These are phyloP conservation scores for Diorhabda sublineata DNA, from an alignment of 1,140 invertebrate genomes.

Conservation along the genomic window DNA sequence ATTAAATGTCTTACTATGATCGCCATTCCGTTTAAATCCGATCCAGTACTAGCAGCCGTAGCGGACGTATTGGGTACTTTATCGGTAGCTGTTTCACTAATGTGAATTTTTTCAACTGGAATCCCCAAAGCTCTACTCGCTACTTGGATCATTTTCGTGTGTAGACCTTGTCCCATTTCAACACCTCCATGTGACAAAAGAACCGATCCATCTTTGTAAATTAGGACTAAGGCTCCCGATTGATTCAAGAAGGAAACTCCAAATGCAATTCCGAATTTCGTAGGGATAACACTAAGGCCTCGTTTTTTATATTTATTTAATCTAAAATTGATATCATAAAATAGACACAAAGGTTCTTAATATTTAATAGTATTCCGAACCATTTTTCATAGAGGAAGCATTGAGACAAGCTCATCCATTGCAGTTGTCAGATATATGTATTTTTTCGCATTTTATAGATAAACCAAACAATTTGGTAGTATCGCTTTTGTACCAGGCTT, in stretches of 20 bases:
- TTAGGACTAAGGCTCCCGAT: slow-evolving; percentile 79
- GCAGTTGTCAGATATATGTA: no score
- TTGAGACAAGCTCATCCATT: no score
- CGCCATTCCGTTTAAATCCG: slow-evolving; percentile 94
- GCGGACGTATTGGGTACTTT: slow-evolving; percentile 93
- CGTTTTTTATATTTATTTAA: slow-evolving; percentile 83
- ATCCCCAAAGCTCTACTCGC: slow-evolving; percentile 71
- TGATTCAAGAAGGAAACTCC: slow-evolving; percentile 80
- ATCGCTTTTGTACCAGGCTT: no score
- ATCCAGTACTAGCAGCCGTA: slow-evolving; percentile 86
- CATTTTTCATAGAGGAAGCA: no score
- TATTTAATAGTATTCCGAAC: no score
- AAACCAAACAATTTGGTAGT: no score
- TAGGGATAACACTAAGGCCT: slow-evolving; percentile 81
- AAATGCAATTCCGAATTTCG: slow-evolving; percentile 88
- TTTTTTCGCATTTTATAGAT: no score
- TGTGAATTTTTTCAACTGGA: slow-evolving; percentile 74
- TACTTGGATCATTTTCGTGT: slow-evolving; percentile 93
- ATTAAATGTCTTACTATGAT: slow-evolving; percentile 59
- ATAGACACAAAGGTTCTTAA: no score
- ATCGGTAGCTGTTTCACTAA: slow-evolving; percentile 84
- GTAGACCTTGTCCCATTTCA: slow-evolving; percentile 95
- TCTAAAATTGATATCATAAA: slow-evolving; percentile 43
- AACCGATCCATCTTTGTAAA: slow-evolving; percentile 90
- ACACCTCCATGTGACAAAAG: slow-evolving; percentile 86